Percentiles rank a stretch among this genome's conserved stretches.
phyloP scores from a whole-genome alignment of 2,797 vertebrate species.

The Cuniculus paca region DNA sequence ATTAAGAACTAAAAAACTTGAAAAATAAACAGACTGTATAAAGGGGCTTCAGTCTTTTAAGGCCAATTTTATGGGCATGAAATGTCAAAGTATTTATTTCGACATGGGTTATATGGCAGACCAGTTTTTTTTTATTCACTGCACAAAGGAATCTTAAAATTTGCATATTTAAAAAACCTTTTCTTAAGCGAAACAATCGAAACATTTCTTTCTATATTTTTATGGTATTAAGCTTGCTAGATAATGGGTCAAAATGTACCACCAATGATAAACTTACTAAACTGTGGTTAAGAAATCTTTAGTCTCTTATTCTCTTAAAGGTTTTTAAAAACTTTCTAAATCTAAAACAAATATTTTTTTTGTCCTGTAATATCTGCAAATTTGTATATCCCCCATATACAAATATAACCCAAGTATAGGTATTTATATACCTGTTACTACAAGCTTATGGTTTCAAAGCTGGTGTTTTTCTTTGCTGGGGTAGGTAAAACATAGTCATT shows the following conservation, averaged over 20 bases:
- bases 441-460: not conserved
- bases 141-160: not conserved
- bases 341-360: not conserved
- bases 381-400: not conserved
- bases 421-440: not conserved
- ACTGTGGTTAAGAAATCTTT: not conserved
- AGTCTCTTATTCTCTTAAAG: not conserved
- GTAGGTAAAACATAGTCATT: not conserved
- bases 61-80: not conserved
- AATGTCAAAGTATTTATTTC: conserved; percentile 43
- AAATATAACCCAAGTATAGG: not conserved
- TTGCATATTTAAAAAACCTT: not conserved
- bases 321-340: not conserved
- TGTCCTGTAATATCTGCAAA: not conserved
- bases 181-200: not conserved
- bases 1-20: not conserved
- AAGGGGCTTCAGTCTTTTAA: not conserved
- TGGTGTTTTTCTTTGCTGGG: not conserved
- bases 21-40: not conserved
- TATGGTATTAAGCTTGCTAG: not conserved
- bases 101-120: not conserved
- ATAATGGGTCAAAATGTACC: not conserved
- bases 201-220: not conserved
- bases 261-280: not conserved
- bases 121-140: not conserved